These are phyloP conservation scores for Cheilosia pagana DNA, from an alignment of 2,888 invertebrate genomes.

Conservation along the genomic window DNA sequence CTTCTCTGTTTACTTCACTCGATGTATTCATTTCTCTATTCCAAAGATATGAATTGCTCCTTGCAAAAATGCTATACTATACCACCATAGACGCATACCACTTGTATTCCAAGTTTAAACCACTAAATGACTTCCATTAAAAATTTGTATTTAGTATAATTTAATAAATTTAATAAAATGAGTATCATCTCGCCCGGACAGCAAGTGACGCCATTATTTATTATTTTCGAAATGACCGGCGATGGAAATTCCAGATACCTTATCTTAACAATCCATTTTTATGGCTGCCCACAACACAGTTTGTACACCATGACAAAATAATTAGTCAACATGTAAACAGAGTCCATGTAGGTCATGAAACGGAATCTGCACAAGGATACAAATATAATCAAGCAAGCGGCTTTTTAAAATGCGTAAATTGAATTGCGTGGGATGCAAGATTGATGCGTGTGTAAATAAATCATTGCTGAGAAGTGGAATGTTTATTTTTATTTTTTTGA, in stretches of 20 bases:
- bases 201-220: background rate
- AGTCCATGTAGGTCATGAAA: background rate
- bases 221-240: background rate
- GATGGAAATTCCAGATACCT: background rate
- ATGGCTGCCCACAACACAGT: background rate
- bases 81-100: too few relatives aligned
- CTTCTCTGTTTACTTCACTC: too few relatives aligned
- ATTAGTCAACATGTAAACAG: background rate
- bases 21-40: too few relatives aligned
- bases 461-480: background rate
- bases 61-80: too few relatives aligned
- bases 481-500: background rate
- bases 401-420: constrained; percentile 2
- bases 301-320: background rate
- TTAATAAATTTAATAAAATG: too few relatives aligned
- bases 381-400: background rate
- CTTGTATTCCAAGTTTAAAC: too few relatives aligned
- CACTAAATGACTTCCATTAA: too few relatives aligned
- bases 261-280: background rate
- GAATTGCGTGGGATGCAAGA: constrained; percentile 5
- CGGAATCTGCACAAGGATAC: background rate
- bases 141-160: too few relatives aligned
- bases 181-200: too few relatives aligned
- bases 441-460: constrained; percentile 13
- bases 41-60: too few relatives aligned